Conservation (phyloP, 2,113 vertebrate species). For the Nibea coibor region DNA sequence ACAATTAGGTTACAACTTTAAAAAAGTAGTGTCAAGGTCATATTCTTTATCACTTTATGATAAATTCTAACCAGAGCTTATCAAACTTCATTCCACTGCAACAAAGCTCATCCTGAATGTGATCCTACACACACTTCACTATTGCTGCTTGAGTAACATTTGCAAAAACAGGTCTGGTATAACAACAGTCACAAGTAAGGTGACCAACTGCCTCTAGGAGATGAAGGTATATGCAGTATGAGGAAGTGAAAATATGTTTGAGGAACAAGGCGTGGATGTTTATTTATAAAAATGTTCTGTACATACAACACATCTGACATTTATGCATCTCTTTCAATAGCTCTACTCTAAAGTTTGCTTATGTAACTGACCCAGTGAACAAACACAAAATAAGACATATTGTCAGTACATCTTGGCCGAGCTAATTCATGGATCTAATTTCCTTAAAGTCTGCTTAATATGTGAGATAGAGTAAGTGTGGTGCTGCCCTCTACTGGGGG, state of each 20-base stretch:
- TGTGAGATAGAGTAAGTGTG: background rate
- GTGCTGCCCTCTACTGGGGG: slow-evolving; percentile 60
- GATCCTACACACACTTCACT: background rate
- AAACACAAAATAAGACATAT: background rate
- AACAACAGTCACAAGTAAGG: background rate
- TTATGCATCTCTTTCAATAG: background rate
- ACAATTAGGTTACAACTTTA: background rate
- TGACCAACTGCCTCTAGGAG: slow-evolving; percentile 23
- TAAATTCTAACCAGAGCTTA: background rate
- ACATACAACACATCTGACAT: background rate
- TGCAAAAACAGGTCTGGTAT: slow-evolving; percentile 19
- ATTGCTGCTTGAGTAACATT: background rate
- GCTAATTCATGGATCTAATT: background rate
- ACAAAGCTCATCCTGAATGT: background rate
- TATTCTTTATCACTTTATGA: background rate
- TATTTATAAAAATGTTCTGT: slow-evolving; percentile 2
- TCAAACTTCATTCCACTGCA: background rate
- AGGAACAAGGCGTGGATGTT: slow-evolving; percentile 4
- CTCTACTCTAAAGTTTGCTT: too few species aligned
- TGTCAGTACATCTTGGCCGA: background rate
- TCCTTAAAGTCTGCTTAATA: background rate
- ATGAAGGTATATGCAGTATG: slow-evolving; percentile 1
- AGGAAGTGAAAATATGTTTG: slow-evolving; percentile 35
- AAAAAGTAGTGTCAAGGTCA: too few species aligned
- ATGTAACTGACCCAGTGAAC: background rate